These are phyloP conservation scores for Andinoacara biseriatus DNA, from an alignment of 2,113 vertebrate genomes.

Conservation along the genomic window DNA sequence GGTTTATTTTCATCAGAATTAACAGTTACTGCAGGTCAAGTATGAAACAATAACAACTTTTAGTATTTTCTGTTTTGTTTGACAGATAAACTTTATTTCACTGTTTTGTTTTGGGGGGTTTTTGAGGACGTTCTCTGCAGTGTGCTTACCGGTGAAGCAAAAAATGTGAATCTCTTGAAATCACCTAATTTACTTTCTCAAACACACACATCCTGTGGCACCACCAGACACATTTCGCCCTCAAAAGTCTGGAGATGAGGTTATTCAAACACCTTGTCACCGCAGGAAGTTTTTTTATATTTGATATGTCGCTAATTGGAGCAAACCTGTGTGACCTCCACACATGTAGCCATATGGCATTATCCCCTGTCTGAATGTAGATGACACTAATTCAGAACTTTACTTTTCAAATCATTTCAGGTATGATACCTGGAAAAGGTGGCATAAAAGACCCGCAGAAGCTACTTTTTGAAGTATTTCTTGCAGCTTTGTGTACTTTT, in stretches of 20 bases:
- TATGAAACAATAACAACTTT: neutral
- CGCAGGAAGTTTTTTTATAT: neutral
- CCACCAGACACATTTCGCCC: neutral
- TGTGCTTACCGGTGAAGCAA: neutral
- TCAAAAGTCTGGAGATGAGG: constrained; percentile 11
- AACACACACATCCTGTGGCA: neutral
- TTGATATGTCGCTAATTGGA: constrained; percentile 21
- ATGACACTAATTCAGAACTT: constrained; percentile 18
- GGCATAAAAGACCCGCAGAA: neutral
- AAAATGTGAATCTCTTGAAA: neutral
- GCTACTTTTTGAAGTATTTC: neutral
- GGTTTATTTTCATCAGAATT: constrained; percentile 16
- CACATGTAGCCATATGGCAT: neutral
- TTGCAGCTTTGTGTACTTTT: neutral
- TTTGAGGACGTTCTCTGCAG: neutral
- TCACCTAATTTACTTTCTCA: neutral
- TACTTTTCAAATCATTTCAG: neutral
- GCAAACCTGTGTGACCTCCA: constrained; percentile 6
- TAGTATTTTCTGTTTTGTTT: neutral
- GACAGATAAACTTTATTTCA: neutral
- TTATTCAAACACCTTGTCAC: constrained; percentile 12
- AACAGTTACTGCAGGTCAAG: neutral
- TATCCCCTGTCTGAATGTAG: neutral
- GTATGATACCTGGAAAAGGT: neutral
- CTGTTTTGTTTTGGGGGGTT: too few relatives aligned